Evolutionary conservation across 2,888 invertebrate genomes (phyloP), one percentile per base, ranked within the genome.

Genomic region (Ochropacha duplaris): DNA sequence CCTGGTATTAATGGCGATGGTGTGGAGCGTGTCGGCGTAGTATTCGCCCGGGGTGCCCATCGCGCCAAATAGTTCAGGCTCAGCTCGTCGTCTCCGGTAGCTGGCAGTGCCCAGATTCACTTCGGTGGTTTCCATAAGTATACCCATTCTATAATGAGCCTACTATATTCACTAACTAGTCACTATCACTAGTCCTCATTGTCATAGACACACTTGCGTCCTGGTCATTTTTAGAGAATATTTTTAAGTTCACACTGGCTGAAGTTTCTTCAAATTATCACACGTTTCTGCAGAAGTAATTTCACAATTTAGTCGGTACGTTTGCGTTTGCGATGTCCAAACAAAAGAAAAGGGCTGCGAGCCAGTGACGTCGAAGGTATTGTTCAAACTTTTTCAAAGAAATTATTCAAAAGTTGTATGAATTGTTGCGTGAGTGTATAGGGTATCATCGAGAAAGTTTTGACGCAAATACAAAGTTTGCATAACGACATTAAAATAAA

Each of bases 61-160:
- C 58, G 84, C 80, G 73, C 82, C 81, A 66, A 86, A 88, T 61
- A 83, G 63, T 71, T 86, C 83, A 63, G 81, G 71, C 71, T 83
- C 83, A 62, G 72, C 72, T 68, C 75, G 69, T 65, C 79, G 74
- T 71, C 82, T 82, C 75, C 83, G 79, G 75, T 81, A 84, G 72
- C 83, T 81, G 81, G 81, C 82, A 79, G 84, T 83, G 78, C 85
- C 86, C 86, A 87, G 85, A 81, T 87, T 88, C 75, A 82, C 86
- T 81, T 92, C 86, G 76, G 88, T 80, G 78, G 86, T 76, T 84
- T 92, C 92, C 91, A 91, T 92, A 79, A 87, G 87, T 84, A 89
- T 87, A 86, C 92, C 93, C 93, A 93, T 93, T 86, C 92, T 92
- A 90, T 72, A 78, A 82, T 77, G 81, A 83, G 76, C 68, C 69